Evolutionary conservation across 1,140 invertebrate species (phyloP).

Genomic region (Drosophila neocordata): DNA sequence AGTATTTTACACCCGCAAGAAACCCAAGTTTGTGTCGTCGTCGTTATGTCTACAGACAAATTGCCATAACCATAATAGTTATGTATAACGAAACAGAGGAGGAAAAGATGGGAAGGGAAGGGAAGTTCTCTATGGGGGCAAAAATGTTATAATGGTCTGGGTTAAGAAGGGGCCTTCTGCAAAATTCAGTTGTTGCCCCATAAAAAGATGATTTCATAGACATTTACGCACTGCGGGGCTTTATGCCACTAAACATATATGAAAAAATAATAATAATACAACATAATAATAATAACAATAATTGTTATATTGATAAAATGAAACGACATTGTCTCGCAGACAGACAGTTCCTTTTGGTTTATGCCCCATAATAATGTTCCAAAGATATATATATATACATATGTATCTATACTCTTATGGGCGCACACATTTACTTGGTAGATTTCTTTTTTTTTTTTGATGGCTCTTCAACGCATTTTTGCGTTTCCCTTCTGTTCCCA

Average conservation of each 20-base stretch:
- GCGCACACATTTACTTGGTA: background rate
- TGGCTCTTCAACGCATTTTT: conserved; percentile 37
- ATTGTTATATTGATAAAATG: conserved; percentile 76
- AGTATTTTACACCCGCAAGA: conserved; percentile 61
- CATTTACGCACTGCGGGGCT: conserved; percentile 55
- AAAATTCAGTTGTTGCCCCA: conserved; percentile 47
- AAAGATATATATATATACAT: background rate
- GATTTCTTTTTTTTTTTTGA: conserved; percentile 16
- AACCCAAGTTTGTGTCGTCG: conserved; percentile 25
- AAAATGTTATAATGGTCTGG: too few relatives aligned
- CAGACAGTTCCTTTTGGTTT: conserved; percentile 45
- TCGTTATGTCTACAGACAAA: conserved; percentile 78
- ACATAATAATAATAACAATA: conserved; percentile 77
- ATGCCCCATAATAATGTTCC: conserved; percentile 50
- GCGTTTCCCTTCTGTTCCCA: conserved; percentile 21
- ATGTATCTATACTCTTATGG: too few relatives aligned
- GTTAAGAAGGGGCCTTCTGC: background rate
- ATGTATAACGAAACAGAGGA: conserved; percentile 7
- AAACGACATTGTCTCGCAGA: conserved; percentile 24
- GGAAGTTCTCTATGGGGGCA: background rate
- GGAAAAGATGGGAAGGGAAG: background rate
- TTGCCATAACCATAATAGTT: conserved; percentile 79
- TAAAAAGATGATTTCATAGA: conserved; percentile 81
- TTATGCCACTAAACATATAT: conserved; percentile 33
- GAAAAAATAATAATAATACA: conserved; percentile 76